These are phyloP conservation scores for Sminthurinus aureus DNA, from an alignment of 2,888 invertebrate species.

Conservation along the genomic window DNA sequence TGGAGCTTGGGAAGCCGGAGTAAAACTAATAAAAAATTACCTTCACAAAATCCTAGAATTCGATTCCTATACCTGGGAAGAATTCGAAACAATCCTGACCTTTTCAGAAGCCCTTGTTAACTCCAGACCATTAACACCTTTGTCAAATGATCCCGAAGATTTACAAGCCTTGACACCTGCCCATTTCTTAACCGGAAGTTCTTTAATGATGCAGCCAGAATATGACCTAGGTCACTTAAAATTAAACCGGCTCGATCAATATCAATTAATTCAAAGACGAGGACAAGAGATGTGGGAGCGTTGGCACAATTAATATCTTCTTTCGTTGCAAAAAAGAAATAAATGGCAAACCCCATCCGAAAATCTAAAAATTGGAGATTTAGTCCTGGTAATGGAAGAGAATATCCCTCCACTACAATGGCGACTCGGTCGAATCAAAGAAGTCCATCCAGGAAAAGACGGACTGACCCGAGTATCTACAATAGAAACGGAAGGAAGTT, in stretches of 20 bases:
- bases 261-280: neutral
- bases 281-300: neutral
- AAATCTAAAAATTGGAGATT: neutral
- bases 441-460: neutral
- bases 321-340: neutral
- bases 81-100: neutral
- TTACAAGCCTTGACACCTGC: conserved; percentile 7
- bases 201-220: neutral
- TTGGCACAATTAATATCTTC: neutral
- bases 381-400: conserved; percentile 3
- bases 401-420: neutral
- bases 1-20: neutral
- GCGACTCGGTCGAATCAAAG: neutral
- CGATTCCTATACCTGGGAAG: neutral
- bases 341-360: neutral
- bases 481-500: neutral
- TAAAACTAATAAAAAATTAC: neutral
- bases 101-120: neutral
- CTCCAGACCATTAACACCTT: neutral
- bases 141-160: neutral
- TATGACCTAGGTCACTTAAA: neutral
- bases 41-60: neutral
- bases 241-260: neutral
- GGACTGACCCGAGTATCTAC: neutral
- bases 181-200: conserved; percentile 5